These are phyloP conservation scores for Griposia aprilina DNA, from an alignment of 2,888 invertebrate genomes.

Conservation along the genomic window DNA sequence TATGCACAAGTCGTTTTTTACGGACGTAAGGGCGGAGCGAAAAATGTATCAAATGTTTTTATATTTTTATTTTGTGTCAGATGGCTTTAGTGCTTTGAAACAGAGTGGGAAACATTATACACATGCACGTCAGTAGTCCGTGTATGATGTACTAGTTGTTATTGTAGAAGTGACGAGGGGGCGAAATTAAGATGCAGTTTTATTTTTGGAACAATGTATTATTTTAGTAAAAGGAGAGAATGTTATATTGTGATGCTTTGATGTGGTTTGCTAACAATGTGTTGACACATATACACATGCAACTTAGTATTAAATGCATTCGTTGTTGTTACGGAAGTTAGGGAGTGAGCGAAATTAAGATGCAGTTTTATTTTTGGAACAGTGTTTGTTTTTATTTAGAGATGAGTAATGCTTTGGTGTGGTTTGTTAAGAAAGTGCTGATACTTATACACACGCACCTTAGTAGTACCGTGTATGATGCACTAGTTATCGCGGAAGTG, in stretches of 20 bases:
- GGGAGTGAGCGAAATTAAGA: not conserved
- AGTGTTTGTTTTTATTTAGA: not conserved
- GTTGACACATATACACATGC: slow-evolving; percentile 26
- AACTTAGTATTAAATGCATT: slow-evolving; percentile 6
- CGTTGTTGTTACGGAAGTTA: slow-evolving; percentile 16
- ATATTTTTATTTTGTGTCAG: not conserved
- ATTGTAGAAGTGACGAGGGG: slow-evolving; percentile 18
- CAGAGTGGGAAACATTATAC: not conserved
- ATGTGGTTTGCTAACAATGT: not conserved
- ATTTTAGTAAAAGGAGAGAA: not conserved
- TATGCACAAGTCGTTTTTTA: not conserved
- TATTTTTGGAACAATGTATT: slow-evolving; percentile 7
- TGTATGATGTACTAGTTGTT: not conserved
- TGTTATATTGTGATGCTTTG: not conserved
- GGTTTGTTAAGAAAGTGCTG: too few relatives aligned
- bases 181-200: slow-evolving; percentile 6
- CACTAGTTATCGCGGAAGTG: not conserved
- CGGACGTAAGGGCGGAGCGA: not conserved
- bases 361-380: slow-evolving; percentile 19
- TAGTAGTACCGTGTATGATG: not conserved
- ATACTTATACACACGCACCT: not conserved
- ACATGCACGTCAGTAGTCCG: not conserved
- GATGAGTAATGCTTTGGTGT: not conserved
- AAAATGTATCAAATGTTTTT: not conserved
- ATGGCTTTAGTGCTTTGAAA: not conserved